These are phyloP conservation scores for Tachypleus tridentatus DNA, from an alignment of 1,140 invertebrate species.

Conservation along the genomic window DNA sequence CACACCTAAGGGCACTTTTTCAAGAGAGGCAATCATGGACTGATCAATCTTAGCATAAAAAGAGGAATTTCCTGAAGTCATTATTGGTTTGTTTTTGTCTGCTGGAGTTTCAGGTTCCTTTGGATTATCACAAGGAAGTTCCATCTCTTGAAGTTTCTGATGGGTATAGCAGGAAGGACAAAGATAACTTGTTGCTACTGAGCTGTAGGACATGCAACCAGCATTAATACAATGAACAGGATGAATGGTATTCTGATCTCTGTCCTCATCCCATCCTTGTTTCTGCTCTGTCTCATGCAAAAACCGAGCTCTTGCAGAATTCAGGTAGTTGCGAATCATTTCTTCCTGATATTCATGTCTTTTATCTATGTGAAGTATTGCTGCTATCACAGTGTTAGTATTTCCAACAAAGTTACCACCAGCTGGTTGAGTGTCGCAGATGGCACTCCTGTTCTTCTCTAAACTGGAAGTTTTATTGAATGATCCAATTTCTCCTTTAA, in stretches of 20 bases:
- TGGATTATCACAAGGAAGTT: not conserved
- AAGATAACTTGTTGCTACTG: slow-evolving; percentile 39
- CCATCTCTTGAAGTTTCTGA: slow-evolving; percentile 26
- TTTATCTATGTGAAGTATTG: slow-evolving; percentile 50
- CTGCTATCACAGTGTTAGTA: slow-evolving; percentile 41
- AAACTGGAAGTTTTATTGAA: too few species aligned
- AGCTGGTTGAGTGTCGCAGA: not conserved
- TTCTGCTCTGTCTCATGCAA: slow-evolving; percentile 30
- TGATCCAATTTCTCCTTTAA: slow-evolving; percentile 12
- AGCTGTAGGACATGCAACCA: slow-evolving; percentile 37
- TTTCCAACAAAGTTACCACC: not conserved
- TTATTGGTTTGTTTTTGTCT: not conserved
- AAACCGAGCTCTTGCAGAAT: slow-evolving; percentile 56
- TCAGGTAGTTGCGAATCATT: slow-evolving; percentile 73
- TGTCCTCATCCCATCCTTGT: not conserved
- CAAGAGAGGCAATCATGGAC: not conserved
- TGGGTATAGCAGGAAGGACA: slow-evolving; percentile 36
- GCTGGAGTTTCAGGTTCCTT: not conserved
- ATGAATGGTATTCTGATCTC: not conserved
- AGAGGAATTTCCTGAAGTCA: not conserved
- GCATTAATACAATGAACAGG: slow-evolving; percentile 27
- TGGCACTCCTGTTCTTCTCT: not conserved
- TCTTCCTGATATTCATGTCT: slow-evolving; percentile 59
- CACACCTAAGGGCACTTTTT: not conserved
- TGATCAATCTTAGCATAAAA: not conserved